Percentiles rank a stretch among this genome's conserved stretches.
Evolutionary conservation across 2,113 vertebrate genomes (phyloP).

Genomic region (Ptilorrhoa leucosticta): DNA sequence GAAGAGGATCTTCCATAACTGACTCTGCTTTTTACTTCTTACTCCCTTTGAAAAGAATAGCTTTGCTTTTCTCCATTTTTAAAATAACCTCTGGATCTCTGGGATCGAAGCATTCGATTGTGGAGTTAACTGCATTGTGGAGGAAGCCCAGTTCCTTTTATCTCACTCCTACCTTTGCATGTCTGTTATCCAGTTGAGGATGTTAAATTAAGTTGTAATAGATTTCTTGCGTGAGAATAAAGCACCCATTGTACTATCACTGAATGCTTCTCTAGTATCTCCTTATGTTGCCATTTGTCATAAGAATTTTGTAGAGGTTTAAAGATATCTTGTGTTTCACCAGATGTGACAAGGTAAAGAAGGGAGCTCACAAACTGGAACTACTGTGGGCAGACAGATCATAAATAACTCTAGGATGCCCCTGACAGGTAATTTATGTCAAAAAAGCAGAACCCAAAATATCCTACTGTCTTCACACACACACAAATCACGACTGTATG

Average conservation of each 20-base stretch:
- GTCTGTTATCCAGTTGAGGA: background rate
- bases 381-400: background rate
- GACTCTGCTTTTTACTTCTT: background rate
- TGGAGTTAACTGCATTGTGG: background rate
- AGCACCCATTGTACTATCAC: rapidly evolving
- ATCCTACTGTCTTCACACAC: background rate
- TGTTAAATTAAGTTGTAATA: background rate
- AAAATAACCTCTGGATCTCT: background rate
- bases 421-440: background rate
- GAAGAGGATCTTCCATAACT: background rate
- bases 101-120: background rate
- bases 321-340: background rate
- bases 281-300: background rate
- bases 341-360: background rate
- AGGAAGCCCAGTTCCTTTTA: background rate
- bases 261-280: background rate
- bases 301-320: background rate
- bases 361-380: background rate
- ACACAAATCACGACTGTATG: background rate
- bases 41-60: background rate
- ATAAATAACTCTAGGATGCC: background rate
- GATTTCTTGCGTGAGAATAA: background rate
- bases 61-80: background rate
- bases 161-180: rapidly evolving
- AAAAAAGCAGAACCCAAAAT: background rate